Evolutionary conservation across 2,797 vertebrate genomes (phyloP), one percentile per base, ranked within the genome.

Genomic region (Gallinago solitaria): DNA sequence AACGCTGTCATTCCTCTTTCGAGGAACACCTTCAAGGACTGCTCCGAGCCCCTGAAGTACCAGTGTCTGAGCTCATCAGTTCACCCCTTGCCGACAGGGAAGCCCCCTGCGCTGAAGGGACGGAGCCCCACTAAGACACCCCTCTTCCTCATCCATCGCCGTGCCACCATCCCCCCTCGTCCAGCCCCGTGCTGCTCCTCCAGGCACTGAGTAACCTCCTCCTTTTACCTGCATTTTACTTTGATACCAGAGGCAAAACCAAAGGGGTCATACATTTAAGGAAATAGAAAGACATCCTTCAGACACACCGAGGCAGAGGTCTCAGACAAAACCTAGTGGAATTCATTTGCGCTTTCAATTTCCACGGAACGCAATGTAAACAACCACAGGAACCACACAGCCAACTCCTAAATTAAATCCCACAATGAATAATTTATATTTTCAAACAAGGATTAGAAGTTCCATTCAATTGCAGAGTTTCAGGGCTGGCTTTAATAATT

Each of bases 371-470:
- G 51, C 48, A 96, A 67, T 91, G 87, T 89, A 96, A 97, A 95
- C 87, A 95, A 74, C 35, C 63, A 93, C 17, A 84, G 57, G 61
- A 87, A 77, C 53, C 64, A 95, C 71, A 64, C 15, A 80, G 77
- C 91, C 93, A 95, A 90, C 69, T 93, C 96, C 94, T 93, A 93
- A 97, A 95, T 96, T 96, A 96, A 97, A 96, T 95, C 87, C 69
- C 81, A 89, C 59, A 74, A 96, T 97, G 95, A 96, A 97, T 97
- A 97, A 97, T 97, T 97, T 97, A 96, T 96, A 71, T 93, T 97
- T 93, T 94, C 93, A 95, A 95, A 94, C 81, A 96, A 96, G 87
- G 86, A 95, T 97, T 95, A 97, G 61, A 97, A 93, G 64, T 84
- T 32, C 71, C 83, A 91, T 97, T 95, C 92, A 96, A 67, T 47